Evolutionary conservation across 2,888 invertebrate species (phyloP).

Genomic region (Parelbella ahira): DNA sequence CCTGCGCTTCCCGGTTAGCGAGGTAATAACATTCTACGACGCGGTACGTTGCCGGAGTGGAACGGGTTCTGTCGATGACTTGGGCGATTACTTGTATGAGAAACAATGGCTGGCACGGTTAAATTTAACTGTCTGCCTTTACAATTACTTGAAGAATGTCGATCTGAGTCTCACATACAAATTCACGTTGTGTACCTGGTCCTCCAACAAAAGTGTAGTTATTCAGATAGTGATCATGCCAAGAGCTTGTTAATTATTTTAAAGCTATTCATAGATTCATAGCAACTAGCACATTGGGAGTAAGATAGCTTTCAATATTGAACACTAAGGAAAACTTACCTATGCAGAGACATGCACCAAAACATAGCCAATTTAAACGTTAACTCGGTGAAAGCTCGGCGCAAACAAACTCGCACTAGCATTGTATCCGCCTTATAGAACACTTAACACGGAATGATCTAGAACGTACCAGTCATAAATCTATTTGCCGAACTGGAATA

Average conservation of each 20-base stretch:
- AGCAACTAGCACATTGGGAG: no score
- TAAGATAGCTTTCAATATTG: constrained; percentile 21
- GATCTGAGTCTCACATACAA: no score
- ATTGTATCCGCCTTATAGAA: constrained; percentile 37
- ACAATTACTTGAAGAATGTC: constrained; percentile 24
- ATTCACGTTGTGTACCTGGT: no score
- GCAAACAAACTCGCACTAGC: constrained; percentile 35
- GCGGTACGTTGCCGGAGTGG: constrained; percentile 74
- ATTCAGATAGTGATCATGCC: no score
- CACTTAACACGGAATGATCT: constrained; percentile 31
- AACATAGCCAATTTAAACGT: constrained; percentile 35
- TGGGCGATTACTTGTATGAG: constrained; percentile 70
- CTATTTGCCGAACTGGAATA: constrained; percentile 49
- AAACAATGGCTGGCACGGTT: constrained; percentile 65
- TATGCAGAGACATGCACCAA: constrained; percentile 27
- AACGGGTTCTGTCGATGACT: constrained; percentile 78
- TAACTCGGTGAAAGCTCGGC: constrained; percentile 37
- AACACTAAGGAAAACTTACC: constrained; percentile 30
- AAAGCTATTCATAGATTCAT: no score
- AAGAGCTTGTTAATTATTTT: no score
- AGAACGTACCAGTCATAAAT: constrained; percentile 42
- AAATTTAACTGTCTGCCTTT: constrained; percentile 47
- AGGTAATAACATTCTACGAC: constrained; percentile 76
- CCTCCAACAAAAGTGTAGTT: no score
- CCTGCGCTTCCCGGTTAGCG: constrained; percentile 50